Percentiles rank a stretch among this genome's conserved stretches.
Conservation (phyloP, 1,140 invertebrate species). For the Akabosia matsudoensis region DNA sequence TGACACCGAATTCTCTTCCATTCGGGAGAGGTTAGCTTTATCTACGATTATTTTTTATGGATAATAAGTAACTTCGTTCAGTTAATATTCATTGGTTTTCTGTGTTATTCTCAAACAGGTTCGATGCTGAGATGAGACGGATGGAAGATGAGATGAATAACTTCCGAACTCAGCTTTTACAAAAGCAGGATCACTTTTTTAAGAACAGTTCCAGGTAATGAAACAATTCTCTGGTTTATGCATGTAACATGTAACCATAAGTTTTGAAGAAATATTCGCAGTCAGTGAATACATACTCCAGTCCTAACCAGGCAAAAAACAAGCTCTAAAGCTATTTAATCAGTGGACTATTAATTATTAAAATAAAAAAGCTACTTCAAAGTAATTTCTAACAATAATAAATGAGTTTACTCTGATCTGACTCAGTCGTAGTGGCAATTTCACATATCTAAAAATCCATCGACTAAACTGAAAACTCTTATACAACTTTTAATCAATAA, state of each 20-base stretch:
- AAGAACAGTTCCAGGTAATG: constrained; percentile 49
- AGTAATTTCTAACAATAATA: not conserved
- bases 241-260: no score
- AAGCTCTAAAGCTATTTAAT: constrained; percentile 11
- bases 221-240: not conserved
- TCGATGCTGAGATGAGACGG: constrained; percentile 93
- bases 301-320: not conserved
- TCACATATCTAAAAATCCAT: no score
- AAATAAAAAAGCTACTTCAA: not conserved
- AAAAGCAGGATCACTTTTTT: constrained; percentile 83
- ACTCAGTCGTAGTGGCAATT: not conserved
- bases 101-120: constrained; percentile 51
- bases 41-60: not conserved
- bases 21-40: constrained; percentile 67
- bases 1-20: constrained; percentile 93
- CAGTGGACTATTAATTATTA: not conserved
- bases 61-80: no score
- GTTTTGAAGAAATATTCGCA: no score
- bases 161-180: constrained; percentile 88
- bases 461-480: not conserved
- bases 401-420: no score
- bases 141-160: constrained; percentile 98
- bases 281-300: no score
- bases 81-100: not conserved
- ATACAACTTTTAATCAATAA: not conserved